Conservation (phyloP, 2,797 vertebrate genomes). For the Galagoides demidoff region DNA sequence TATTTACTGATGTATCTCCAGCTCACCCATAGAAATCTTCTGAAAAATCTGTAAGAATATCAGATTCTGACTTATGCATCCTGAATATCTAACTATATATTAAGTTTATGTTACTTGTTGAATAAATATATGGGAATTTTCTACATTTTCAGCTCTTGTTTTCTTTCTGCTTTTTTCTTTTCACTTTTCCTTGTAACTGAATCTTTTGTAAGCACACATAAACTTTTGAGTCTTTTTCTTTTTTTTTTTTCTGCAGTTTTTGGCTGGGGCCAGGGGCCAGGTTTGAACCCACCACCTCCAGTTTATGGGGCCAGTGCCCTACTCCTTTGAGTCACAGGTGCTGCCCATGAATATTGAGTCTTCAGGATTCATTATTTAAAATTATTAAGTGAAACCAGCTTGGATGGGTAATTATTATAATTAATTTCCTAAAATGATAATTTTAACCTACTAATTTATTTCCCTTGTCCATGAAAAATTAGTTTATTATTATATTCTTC, state of each 20-base stretch:
- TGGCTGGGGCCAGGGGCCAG: no score
- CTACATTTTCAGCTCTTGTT: not conserved
- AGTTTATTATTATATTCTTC: not conserved
- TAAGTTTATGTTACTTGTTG: not conserved
- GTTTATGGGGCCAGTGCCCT: no score
- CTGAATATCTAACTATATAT: not conserved
- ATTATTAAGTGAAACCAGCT: not conserved
- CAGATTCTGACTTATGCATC: not conserved
- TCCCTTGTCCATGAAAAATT: not conserved
- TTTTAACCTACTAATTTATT: not conserved
- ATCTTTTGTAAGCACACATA: not conserved
- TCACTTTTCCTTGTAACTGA: not conserved
- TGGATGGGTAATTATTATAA: not conserved
- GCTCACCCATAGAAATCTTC: not conserved
- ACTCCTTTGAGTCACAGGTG: no score
- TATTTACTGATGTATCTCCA: not conserved
- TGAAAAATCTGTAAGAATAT: not conserved
- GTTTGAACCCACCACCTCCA: no score
- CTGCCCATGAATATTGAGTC: not conserved
- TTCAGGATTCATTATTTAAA: conserved; percentile 24
- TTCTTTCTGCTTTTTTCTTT: not conserved
- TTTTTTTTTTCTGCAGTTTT: no score
- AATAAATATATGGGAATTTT: not conserved
- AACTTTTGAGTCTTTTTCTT: no score
- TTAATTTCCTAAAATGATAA: not conserved